Conservation (phyloP, 2,113 vertebrate genomes). For the Charadrius vociferus region DNA sequence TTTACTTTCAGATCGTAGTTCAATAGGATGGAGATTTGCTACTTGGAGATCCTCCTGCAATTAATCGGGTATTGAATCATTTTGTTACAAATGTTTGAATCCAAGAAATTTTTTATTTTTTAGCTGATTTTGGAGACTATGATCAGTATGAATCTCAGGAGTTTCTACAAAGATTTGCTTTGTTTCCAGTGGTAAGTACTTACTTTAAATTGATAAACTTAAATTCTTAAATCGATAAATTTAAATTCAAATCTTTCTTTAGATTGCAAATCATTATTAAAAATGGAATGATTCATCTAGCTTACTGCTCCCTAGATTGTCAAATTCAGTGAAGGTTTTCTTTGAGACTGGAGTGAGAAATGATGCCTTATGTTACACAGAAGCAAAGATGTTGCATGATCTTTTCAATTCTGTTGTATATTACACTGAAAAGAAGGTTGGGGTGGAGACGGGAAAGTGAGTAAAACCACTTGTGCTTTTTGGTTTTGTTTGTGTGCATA, state of each 20-base stretch:
- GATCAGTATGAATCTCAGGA: slow-evolving; percentile 97
- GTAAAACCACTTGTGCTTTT: neutral
- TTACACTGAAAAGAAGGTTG: neutral
- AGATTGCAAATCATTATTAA: neutral
- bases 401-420: neutral
- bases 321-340: neutral
- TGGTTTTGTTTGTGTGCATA: neutral
- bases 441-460: neutral
- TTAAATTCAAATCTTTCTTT: neutral
- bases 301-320: neutral
- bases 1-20: neutral
- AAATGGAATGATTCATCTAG: neutral
- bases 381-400: neutral
- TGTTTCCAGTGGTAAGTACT: slow-evolving; percentile 93
- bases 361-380: neutral
- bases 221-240: neutral
- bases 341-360: neutral
- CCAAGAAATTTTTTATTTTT: slow-evolving; percentile 16
- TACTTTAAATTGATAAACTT: neutral
- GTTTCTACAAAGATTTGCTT: slow-evolving; percentile 94
- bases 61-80: neutral
- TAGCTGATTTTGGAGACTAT: slow-evolving; percentile 98
- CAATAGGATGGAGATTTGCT: neutral
- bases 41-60: neutral
- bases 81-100: slow-evolving; percentile 10